These are phyloP conservation scores for Nebria salina DNA, from an alignment of 2,888 invertebrate genomes.

Conservation along the genomic window DNA sequence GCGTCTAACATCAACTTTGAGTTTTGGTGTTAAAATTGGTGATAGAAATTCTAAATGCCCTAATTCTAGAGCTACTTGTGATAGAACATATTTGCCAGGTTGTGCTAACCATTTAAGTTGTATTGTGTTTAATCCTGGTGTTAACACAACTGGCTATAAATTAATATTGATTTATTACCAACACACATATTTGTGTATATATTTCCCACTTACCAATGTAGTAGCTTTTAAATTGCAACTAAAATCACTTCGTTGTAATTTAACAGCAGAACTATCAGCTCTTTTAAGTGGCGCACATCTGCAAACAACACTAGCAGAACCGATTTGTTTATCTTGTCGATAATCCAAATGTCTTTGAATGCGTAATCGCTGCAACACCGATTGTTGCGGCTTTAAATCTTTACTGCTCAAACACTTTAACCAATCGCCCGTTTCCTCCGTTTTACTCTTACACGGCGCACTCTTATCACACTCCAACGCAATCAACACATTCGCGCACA, in stretches of 20 bases:
- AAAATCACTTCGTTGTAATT: conserved; percentile 55
- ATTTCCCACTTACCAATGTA: conserved; percentile 54
- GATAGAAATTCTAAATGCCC: conserved; percentile 80
- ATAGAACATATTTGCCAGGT: conserved; percentile 76
- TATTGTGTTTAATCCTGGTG: conserved; percentile 74
- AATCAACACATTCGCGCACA: conserved; percentile 71
- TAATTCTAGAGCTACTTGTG: conserved; percentile 74
- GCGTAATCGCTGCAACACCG: conserved; percentile 69
- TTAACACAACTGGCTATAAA: conserved; percentile 59
- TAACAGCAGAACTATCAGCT: conserved; percentile 71
- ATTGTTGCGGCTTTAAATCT: conserved; percentile 71
- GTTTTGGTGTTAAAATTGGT: conserved; percentile 67
- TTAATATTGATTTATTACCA: background rate
- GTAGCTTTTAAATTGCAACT: conserved; percentile 54
- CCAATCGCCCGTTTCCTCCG: conserved; percentile 59
- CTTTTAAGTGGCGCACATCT: conserved; percentile 71
- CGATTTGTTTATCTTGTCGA: conserved; percentile 83
- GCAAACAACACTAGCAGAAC: conserved; percentile 78
- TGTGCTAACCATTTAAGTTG: conserved; percentile 69
- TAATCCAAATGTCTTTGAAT: conserved; percentile 79
- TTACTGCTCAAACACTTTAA: conserved; percentile 64
- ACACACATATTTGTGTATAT: background rate
- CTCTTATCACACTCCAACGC: conserved; percentile 62
- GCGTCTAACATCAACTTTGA: conserved; percentile 63
- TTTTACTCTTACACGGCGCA: conserved; percentile 50